phyloP scores from a whole-genome alignment of 2,888 invertebrate species.

The Lepidonotus clava region DNA sequence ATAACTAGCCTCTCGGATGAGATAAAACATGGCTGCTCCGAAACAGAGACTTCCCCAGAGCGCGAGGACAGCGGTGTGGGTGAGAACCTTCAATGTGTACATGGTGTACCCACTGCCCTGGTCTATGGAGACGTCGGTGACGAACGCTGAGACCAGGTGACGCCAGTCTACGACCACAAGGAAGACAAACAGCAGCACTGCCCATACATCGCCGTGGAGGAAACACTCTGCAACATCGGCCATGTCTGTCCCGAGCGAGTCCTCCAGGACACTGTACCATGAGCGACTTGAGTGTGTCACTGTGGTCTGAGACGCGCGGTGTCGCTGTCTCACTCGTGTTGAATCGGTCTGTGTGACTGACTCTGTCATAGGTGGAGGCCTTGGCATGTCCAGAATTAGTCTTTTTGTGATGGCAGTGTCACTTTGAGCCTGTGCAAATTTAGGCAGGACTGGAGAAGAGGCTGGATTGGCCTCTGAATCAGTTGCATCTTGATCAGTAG shows the following conservation, averaged over 20 bases:
- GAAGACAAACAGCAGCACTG: not conserved
- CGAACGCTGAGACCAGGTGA: not conserved
- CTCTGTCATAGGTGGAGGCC: too few species aligned
- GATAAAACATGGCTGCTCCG: too few species aligned
- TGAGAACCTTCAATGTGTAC: slow-evolving; percentile 13
- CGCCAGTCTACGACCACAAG: not conserved
- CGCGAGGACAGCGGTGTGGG: too few species aligned
- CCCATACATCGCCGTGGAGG: not conserved
- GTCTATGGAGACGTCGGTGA: not conserved
- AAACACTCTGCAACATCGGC: not conserved
- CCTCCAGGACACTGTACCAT: not conserved
- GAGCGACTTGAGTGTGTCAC: not conserved
- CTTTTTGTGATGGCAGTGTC: too few species aligned
- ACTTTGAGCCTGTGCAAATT: too few species aligned
- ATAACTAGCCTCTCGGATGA: too few species aligned
- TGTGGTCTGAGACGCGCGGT: too few species aligned
- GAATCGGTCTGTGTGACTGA: not conserved
- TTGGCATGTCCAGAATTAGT: too few species aligned
- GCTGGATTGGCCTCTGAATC: not conserved
- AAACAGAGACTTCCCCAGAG: too few species aligned
- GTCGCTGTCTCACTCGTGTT: not conserved
- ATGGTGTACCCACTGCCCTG: not conserved
- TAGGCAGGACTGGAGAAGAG: not conserved
- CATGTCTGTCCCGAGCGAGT: not conserved
- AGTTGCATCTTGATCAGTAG: not conserved